Conservation (phyloP, 2,888 invertebrate genomes). For the Parascotia fuliginaria region DNA sequence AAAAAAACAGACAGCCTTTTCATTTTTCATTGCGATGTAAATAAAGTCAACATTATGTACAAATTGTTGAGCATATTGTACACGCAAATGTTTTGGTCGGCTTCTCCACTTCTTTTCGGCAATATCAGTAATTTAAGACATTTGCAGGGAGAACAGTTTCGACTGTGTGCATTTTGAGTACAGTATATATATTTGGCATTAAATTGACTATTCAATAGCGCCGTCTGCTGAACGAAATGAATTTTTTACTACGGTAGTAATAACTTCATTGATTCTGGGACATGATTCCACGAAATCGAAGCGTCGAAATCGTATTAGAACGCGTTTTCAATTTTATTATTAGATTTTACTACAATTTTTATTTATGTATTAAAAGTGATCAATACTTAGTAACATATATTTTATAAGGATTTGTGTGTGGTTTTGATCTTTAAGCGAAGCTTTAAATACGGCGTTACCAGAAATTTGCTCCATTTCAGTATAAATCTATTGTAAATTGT, state of each 20-base stretch:
- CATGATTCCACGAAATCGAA: slow-evolving; percentile 39
- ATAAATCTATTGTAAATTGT: too few relatives aligned
- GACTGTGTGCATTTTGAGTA: slow-evolving; percentile 49
- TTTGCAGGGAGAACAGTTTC: slow-evolving; percentile 47
- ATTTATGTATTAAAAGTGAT: slow-evolving; percentile 34
- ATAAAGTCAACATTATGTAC: not conserved
- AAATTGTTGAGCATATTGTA: slow-evolving; percentile 11
- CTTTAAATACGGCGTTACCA: too few relatives aligned
- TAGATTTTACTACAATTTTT: slow-evolving; percentile 46
- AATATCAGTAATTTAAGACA: slow-evolving; percentile 45
- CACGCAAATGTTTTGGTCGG: slow-evolving; percentile 11
- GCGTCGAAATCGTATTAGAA: slow-evolving; percentile 49
- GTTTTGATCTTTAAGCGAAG: too few relatives aligned
- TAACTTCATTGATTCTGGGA: slow-evolving; percentile 58
- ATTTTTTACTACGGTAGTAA: slow-evolving; percentile 64
- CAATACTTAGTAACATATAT: slow-evolving; percentile 14
- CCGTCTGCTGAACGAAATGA: slow-evolving; percentile 56
- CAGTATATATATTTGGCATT: slow-evolving; percentile 61
- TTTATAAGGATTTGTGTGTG: slow-evolving; percentile 1
- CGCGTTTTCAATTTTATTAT: slow-evolving; percentile 48
- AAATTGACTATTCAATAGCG: slow-evolving; percentile 60
- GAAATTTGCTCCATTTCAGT: too few relatives aligned
- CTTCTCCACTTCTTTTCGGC: slow-evolving; percentile 38
- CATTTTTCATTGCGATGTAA: not conserved
- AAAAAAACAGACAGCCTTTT: not conserved